Conservation (phyloP, 2,888 invertebrate species). For the Tenthredo scrophulariae region DNA sequence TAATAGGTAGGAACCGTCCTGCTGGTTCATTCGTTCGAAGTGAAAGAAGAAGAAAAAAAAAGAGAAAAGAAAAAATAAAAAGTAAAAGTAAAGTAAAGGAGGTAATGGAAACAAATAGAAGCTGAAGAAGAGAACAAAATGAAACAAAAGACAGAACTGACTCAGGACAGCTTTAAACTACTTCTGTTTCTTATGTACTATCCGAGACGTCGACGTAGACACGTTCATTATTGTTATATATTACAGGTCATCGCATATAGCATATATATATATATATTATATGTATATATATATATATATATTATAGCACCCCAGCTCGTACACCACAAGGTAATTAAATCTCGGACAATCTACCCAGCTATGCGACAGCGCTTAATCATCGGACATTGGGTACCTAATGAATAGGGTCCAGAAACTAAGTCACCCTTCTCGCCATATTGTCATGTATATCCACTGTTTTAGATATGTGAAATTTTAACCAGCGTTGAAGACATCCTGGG, state of each 20-base stretch:
- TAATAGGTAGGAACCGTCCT: conserved; percentile 67
- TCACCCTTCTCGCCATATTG: neutral
- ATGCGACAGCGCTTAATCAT: conserved; percentile 41
- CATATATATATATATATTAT: neutral
- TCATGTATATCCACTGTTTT: neutral
- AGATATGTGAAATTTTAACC: conserved; percentile 10
- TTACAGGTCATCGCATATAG: neutral
- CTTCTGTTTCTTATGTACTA: conserved; percentile 22
- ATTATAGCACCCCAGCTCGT: neutral
- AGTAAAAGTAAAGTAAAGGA: neutral
- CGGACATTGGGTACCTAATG: conserved; percentile 8
- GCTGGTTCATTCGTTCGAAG: conserved; percentile 31
- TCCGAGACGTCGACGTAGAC: neutral
- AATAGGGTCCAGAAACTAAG: conserved; percentile 19
- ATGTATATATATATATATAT: neutral
- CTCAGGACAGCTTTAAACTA: conserved; percentile 14
- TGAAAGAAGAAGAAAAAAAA: neutral
- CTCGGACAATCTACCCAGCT: conserved; percentile 31
- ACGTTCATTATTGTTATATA: conserved; percentile 40
- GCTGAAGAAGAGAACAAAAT: conserved; percentile 19
- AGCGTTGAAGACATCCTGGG: neutral
- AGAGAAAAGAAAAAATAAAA: neutral
- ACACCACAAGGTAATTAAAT: conserved; percentile 41
- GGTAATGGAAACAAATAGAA: conserved; percentile 42
- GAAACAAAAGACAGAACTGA: conserved; percentile 16